These are phyloP conservation scores for Dicentrarchus labrax DNA, from an alignment of 2,113 vertebrate species.

Conservation along the genomic window DNA sequence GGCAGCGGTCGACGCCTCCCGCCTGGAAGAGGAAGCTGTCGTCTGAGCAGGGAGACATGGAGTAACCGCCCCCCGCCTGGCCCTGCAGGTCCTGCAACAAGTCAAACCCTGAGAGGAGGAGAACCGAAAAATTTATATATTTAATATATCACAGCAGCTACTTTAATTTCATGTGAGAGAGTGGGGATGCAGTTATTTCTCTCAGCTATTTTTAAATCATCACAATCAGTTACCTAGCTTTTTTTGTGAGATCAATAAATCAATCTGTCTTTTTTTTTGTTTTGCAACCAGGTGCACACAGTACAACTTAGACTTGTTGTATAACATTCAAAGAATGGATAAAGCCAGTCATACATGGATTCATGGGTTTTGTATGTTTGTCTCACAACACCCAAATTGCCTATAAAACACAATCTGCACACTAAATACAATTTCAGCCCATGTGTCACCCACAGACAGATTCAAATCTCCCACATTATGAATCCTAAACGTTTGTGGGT, in stretches of 20 bases:
- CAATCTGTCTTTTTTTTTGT: neutral
- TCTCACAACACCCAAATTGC: no score
- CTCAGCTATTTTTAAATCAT: neutral
- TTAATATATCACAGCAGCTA: neutral
- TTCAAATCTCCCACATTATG: no score
- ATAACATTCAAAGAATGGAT: neutral
- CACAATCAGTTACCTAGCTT: neutral
- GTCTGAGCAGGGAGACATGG: conserved; percentile 67
- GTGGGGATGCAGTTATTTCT: neutral
- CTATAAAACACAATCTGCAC: no score
- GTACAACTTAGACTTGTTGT: neutral
- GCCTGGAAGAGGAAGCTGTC: conserved; percentile 79
- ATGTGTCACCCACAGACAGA: no score
- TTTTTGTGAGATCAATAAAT: neutral
- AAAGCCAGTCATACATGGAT: neutral
- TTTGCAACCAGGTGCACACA: neutral
- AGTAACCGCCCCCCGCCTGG: conserved; percentile 62
- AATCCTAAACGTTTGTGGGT: no score
- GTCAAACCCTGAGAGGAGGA: conserved; percentile 68
- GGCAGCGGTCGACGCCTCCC: conserved; percentile 77
- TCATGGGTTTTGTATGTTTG: no score
- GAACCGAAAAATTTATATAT: neutral
- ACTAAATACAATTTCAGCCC: no score
- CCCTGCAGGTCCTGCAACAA: conserved; percentile 76
- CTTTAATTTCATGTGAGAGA: neutral